These are phyloP conservation scores for Delichon dasypus DNA, from an alignment of 2,797 vertebrate genomes.

Conservation along the genomic window DNA sequence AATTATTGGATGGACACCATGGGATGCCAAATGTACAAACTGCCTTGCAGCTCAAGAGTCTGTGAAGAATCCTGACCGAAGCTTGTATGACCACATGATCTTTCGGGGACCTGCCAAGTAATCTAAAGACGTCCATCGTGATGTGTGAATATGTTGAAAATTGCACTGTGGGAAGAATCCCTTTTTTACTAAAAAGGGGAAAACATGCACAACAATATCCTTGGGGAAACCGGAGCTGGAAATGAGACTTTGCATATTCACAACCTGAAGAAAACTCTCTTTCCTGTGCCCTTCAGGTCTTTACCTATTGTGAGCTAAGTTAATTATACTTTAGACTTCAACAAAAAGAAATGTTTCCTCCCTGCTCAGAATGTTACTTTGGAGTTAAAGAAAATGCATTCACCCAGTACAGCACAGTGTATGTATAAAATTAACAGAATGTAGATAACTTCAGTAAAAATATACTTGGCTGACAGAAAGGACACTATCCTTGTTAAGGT, in stretches of 20 bases:
- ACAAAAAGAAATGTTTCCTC: neutral
- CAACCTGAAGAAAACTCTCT: neutral
- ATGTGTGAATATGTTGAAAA: constrained; percentile 3
- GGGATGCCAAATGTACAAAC: constrained; percentile 38
- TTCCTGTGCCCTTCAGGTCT: neutral
- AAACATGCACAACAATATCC: neutral
- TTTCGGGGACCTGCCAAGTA: neutral
- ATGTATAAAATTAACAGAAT: neutral
- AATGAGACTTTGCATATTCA: neutral
- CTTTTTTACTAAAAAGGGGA: neutral
- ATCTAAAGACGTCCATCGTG: neutral
- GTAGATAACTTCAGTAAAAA: neutral
- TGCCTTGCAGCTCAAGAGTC: neutral
- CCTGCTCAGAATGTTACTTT: neutral
- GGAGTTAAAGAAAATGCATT: neutral
- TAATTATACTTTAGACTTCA: neutral
- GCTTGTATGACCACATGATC: neutral
- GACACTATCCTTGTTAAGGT: neutral
- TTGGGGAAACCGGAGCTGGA: neutral
- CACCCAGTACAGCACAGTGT: neutral
- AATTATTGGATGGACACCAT: constrained; percentile 33
- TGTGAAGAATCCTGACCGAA: constrained; percentile 11
- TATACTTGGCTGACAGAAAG: neutral
- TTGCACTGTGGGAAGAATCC: neutral
- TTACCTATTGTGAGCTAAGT: neutral